Evolutionary conservation across 1,140 invertebrate genomes (phyloP), one percentile per base, ranked within the genome.

Genomic region (Lycorma delicatula): DNA sequence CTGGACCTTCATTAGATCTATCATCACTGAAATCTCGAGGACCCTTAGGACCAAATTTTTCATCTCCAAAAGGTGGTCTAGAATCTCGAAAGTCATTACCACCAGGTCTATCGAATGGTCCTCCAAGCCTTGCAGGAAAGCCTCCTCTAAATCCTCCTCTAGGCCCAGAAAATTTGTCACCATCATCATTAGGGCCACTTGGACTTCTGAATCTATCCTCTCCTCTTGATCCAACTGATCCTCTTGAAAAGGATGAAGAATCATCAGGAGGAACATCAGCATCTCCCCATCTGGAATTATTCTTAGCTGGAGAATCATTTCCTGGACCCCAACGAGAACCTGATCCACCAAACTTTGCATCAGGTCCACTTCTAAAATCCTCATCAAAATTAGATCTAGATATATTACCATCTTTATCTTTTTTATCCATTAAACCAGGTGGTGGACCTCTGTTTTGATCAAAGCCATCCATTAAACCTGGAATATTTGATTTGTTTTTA

Each of bases 381-480:
- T 51, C 50, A n/a, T 58, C 56, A n/a, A 51, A 51, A 23, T 16
- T 51, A 29, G 23, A 29, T 29, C 34, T 51, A 16, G 13, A n/a
- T 29, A 18, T 6, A 25, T 25, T 48, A 4, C 13, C 34, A 3
- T 51, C 49, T n/a, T 9, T 3, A 29, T 51, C 20, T 51, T 28
- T 28, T 16, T 27, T 51, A 26, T n/a, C n/a, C n/a, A n/a, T n/a
- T n/a, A n/a, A n/a, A n/a, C 25, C 23, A 9, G 51, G 47, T 28
- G 54, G 54, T 27, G 54, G 54, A 22, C 18, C 25, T 13, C 27
- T 22, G 18, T 47, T n/a, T 25, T 46, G 56, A 29, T 57, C 36
- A 41, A 57, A 57, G 16, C 56, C 56, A 23, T 57, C 56, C 56
- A 57, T 57, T 22, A 51, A 41, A 41, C 22, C 28, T 13, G 56